Percentiles rank a stretch among this genome's conserved stretches.
These are phyloP conservation scores for Sesamia nonagrioides DNA, from an alignment of 1,140 invertebrate genomes.

Conservation along the genomic window DNA sequence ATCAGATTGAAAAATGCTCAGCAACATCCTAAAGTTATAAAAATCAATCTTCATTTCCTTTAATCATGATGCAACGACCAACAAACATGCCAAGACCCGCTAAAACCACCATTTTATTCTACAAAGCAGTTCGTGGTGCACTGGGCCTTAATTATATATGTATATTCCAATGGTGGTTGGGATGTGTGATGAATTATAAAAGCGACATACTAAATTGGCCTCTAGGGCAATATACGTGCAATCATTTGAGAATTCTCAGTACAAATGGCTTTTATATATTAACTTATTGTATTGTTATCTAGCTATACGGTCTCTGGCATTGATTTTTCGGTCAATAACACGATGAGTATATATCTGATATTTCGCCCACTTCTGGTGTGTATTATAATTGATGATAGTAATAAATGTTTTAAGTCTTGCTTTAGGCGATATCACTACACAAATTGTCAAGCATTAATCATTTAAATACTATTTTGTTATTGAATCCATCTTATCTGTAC, in stretches of 20 bases:
- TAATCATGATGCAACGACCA: constrained; percentile 58
- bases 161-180: constrained; percentile 73
- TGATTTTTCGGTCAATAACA: constrained; percentile 13
- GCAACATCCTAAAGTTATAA: constrained; percentile 38
- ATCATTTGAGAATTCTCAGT: constrained; percentile 52
- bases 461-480: neutral
- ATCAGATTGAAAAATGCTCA: no score
- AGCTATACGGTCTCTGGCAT: constrained; percentile 21
- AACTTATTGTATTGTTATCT: constrained; percentile 5
- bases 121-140: constrained; percentile 50
- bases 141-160: constrained; percentile 56
- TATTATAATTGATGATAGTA: neutral
- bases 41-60: constrained; percentile 68
- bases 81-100: constrained; percentile 51
- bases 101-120: neutral
- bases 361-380: neutral
- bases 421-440: neutral
- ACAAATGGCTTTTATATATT: no score
- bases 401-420: neutral
- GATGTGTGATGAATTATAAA: constrained; percentile 69
- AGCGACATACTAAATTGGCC: constrained; percentile 77
- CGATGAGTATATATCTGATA: neutral
- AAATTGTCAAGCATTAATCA: neutral
- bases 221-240: constrained; percentile 68
- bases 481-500: neutral